Base-by-base conservation (phyloP, 2,888 invertebrate genomes). In the Temnothorax unifasciatus region DNA sequence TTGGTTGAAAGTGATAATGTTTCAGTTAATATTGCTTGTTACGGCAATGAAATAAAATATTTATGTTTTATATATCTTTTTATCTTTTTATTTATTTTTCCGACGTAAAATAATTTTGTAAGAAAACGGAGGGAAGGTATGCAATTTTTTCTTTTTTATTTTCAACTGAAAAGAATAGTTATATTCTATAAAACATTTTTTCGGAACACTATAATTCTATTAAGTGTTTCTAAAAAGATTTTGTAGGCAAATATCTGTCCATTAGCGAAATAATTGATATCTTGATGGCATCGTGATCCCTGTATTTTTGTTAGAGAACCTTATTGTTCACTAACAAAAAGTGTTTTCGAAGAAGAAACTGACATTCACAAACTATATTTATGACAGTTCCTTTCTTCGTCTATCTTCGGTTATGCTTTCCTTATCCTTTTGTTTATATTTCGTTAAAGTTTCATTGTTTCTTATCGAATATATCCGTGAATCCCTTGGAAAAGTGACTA, bases 241-340 rank as follows among this genome's bases (percentile, higher is more conserved):
- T 66, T 18, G 25, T 13, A 34, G 77, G 66, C 77, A 83, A 84
- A 73, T 64, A 74, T 21, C 25, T 59, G 68, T 61, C 47, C 66
- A 54, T 82, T 59, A 71, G 74, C 84, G 85, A 88, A 84, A 90
- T 86, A 87, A 90, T 88, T 74, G 61, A 41, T 25, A 47, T 3
- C 9, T 29, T 18, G 38, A 69, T 59, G 64, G 75, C 77, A 87
- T 84, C 88, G 38, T 89, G 86, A 85, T 68, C 79, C 82, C 41
- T 77, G 75, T 71, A 76, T 81, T 76, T 87, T 86, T 75, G 34
- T 76, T 64, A 50, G 74, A 29, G 73, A 86, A 71, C 79, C 73
- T 88, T 86, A 88, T 88, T 89, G 85, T 88, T 82, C 71, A 21
- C 44, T 47, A 68, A 92, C 90, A 91, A 92, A 89, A 89, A 86